phyloP scores from a whole-genome alignment of 1,140 invertebrate genomes.

The Zaprionus ghesquierei region DNA sequence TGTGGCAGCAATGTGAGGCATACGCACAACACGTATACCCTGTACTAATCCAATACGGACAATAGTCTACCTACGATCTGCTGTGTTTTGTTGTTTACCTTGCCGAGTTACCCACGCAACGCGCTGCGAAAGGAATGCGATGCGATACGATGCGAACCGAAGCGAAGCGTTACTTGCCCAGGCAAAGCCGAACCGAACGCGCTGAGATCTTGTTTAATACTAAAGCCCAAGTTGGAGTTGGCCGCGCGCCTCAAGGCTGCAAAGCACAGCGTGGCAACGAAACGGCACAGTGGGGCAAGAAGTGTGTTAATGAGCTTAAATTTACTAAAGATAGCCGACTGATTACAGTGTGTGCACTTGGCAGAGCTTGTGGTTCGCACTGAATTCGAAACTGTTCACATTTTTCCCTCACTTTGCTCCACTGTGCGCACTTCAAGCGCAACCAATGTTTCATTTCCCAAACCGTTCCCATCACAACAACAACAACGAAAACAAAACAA shows the following conservation, averaged over 20 bases:
- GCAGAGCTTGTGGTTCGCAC: no score
- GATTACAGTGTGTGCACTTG: neutral
- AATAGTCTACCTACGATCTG: slow-evolving; percentile 38
- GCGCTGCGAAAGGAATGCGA: slow-evolving; percentile 1
- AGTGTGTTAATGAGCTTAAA: neutral
- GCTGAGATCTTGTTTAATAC: slow-evolving; percentile 79
- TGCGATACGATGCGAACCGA: neutral
- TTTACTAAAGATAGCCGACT: neutral
- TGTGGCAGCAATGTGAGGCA: neutral
- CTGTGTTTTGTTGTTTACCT: neutral
- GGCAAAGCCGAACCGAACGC: slow-evolving; percentile 41
- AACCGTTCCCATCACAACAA: slow-evolving; percentile 31
- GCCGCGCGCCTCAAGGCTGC: slow-evolving; percentile 39
- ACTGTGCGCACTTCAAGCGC: slow-evolving; percentile 44
- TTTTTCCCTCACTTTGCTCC: neutral
- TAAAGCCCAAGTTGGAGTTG: slow-evolving; percentile 64
- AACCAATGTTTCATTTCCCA: slow-evolving; percentile 60
- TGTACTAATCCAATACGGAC: slow-evolving; percentile 17
- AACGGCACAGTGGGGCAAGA: slow-evolving; percentile 39
- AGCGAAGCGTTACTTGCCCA: neutral
- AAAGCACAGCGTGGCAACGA: slow-evolving; percentile 32
- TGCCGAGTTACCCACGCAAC: slow-evolving; percentile 13
- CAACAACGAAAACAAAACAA: slow-evolving; percentile 22
- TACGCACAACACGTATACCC: neutral
- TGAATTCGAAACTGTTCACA: neutral